Evolutionary conservation across 2,888 invertebrate genomes (phyloP).

Genomic region (Drosophila subquinaria): DNA sequence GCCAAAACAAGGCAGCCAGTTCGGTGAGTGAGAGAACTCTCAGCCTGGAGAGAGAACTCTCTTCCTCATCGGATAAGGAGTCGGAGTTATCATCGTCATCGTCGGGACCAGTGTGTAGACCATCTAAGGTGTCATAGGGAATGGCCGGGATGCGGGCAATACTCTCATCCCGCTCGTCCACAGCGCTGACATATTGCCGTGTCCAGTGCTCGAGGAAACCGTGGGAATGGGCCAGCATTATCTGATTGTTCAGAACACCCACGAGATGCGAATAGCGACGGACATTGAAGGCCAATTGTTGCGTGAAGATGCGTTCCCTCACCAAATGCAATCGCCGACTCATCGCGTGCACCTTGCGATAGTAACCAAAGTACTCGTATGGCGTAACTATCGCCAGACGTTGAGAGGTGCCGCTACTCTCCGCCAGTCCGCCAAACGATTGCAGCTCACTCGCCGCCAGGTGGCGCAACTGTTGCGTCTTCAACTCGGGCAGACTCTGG

Average conservation of each 20-base stretch:
- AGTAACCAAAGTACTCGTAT: slow-evolving; percentile 78
- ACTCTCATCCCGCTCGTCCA: slow-evolving; percentile 63
- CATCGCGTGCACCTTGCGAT: slow-evolving; percentile 60
- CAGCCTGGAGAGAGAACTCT: background rate
- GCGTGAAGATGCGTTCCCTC: slow-evolving; percentile 70
- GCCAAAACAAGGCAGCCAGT: slow-evolving; percentile 70
- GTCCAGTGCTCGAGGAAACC: slow-evolving; percentile 74
- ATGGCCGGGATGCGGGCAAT: slow-evolving; percentile 44
- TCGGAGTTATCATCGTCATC: slow-evolving; percentile 25
- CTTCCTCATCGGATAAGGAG: slow-evolving; percentile 22
- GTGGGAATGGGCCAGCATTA: slow-evolving; percentile 57
- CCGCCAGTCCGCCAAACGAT: slow-evolving; percentile 59
- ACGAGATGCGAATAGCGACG: slow-evolving; percentile 72
- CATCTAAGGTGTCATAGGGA: slow-evolving; percentile 45
- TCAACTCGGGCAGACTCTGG: slow-evolving; percentile 62
- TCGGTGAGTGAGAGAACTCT: slow-evolving; percentile 66
- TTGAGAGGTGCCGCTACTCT: slow-evolving; percentile 40
- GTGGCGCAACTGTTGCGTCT: slow-evolving; percentile 42
- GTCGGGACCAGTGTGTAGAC: slow-evolving; percentile 15
- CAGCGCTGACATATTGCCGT: slow-evolving; percentile 61
- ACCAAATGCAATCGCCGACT: slow-evolving; percentile 71
- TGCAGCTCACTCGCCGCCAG: slow-evolving; percentile 65
- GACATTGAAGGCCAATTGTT: slow-evolving; percentile 75
- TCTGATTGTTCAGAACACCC: slow-evolving; percentile 59
- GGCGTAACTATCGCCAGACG: slow-evolving; percentile 73